Evolutionary conservation across 2,888 invertebrate species (phyloP).

Genomic region (Thecocarcelia acutangulata): DNA sequence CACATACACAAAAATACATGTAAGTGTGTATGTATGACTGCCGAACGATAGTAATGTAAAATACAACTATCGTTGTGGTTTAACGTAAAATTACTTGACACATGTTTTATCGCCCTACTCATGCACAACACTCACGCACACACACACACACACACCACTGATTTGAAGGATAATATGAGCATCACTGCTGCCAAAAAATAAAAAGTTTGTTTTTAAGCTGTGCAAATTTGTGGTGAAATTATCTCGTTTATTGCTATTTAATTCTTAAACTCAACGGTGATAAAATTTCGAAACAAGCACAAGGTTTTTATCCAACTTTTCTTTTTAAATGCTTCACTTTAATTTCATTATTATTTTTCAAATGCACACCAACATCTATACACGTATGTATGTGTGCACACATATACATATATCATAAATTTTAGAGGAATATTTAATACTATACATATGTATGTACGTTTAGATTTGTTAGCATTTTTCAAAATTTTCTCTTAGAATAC

Average conservation of each 20-base stretch:
- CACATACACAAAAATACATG: background rate
- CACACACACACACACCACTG: background rate
- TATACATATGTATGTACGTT: background rate
- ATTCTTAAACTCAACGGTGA: background rate
- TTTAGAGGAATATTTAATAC: conserved; percentile 4
- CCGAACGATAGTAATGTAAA: background rate
- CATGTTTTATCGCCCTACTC: conserved; percentile 2
- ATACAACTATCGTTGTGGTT: conserved; percentile 7
- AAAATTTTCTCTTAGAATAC: conserved; percentile 49
- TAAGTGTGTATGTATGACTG: too few species aligned
- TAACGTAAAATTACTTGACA: conserved; percentile 20
- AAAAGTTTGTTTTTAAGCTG: background rate
- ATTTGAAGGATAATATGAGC: background rate
- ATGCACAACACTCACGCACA: background rate
- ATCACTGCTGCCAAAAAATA: conserved; percentile 11
- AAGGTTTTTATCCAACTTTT: conserved; percentile 1
- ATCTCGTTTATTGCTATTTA: background rate
- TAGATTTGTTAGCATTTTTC: background rate
- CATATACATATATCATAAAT: too few species aligned
- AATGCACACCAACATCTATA: background rate
- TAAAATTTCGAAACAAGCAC: conserved; percentile 22
- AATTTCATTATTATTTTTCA: background rate
- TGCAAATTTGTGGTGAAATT: background rate
- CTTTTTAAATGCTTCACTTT: background rate
- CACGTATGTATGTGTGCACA: too few species aligned